Evolutionary conservation across 2,888 invertebrate genomes (phyloP), one percentile per base, ranked within the genome.

Genomic region (Cephus spinipes): DNA sequence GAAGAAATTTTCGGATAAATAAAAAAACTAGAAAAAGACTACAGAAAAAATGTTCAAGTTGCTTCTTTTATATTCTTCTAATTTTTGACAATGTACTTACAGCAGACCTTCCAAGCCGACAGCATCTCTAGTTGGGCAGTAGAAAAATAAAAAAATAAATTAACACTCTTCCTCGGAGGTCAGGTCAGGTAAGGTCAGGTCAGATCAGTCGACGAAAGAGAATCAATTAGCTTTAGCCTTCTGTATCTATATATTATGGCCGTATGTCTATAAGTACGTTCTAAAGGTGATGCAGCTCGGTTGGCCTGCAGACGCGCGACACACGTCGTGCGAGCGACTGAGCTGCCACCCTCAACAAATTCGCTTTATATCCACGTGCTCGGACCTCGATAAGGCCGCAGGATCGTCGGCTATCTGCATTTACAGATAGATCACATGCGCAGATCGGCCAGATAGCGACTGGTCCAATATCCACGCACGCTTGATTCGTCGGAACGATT

Each of bases 331-430:
- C 82, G 82, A 80, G 36, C 85, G 83, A 90, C 90, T 90, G 88
- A 87, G 85, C 84, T 86, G 81, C 81, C 81, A 85, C 82, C 85
- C 84, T 81, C 80, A 74, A 79, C 82, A 83, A 86, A 83, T 86
- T 85, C 87, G 85, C 87, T 83, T 90, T 90, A 89, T 90, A 90
- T 88, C 82, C 78, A 73, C 74, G 78, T 74, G 80, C 73, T 78
- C 74, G 73, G 34, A 30, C 73, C 31, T 35, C 35, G 73, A 73
- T 73, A 73, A 73, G 73, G 32, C 40, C 40, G 40, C 40, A 40
- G 15, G 40, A 40, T 15, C 40, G 40, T 40, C 40, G 12, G 4
- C 15, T 40, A 40, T 40, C 40, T 40, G 40, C 40, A 40, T 15
- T 40, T 40, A 15, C 15, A 40, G 40, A 40, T 40, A 40, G 40